Conservation (phyloP, 2,888 invertebrate species). For the Philereme transversata region DNA sequence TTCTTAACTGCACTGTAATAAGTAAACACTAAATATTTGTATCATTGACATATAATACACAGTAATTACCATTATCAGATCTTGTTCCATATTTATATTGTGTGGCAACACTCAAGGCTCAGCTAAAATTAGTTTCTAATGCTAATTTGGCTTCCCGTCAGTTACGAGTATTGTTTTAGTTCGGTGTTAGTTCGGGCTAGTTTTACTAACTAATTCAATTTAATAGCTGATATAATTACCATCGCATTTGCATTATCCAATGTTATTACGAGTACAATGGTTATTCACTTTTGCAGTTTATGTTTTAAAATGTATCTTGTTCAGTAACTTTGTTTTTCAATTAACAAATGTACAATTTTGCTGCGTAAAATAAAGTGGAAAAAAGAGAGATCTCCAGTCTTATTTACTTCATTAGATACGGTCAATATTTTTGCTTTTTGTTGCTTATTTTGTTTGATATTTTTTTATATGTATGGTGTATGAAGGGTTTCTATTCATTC, state of each 20-base stretch:
- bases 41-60: constrained; percentile 11
- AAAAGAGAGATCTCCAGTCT: too few relatives aligned
- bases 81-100: constrained; percentile 35
- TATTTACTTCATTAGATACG: too few relatives aligned
- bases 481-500: too few relatives aligned
- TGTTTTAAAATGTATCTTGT: too few relatives aligned
- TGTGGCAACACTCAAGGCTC: constrained; percentile 46
- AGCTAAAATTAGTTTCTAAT: constrained; percentile 39
- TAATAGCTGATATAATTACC: neutral
- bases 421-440: too few relatives aligned
- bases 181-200: constrained; percentile 5
- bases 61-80: constrained; percentile 31
- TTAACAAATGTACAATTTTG: too few relatives aligned
- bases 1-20: too few relatives aligned
- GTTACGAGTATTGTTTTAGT: constrained; percentile 18
- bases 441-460: too few relatives aligned
- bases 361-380: too few relatives aligned
- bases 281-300: neutral
- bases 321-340: too few relatives aligned
- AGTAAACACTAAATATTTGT: neutral
- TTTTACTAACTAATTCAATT: constrained; percentile 13
- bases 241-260: neutral
- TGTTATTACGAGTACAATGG: neutral
- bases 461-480: too few relatives aligned
- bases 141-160: constrained; percentile 36